phyloP scores from a whole-genome alignment of 2,113 vertebrate genomes.

The Pholis gunnellus region DNA sequence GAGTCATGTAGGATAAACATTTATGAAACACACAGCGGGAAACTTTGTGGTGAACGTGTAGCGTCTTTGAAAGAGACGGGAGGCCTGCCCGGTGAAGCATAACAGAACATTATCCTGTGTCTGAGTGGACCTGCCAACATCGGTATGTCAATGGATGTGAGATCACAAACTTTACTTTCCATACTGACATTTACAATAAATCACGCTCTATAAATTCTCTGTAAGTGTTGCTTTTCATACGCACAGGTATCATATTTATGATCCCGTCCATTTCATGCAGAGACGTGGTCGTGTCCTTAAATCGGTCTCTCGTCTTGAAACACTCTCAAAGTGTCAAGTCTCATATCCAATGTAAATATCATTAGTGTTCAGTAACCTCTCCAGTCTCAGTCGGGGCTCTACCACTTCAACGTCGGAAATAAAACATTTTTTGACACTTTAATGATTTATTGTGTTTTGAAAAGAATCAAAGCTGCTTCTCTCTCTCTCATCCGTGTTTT shows the following conservation, averaged over 20 bases:
- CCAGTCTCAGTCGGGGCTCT: background rate
- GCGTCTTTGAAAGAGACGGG: conserved; percentile 67
- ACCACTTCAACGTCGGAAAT: conserved; percentile 2
- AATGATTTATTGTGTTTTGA: conserved; percentile 5
- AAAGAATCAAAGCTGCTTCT: background rate
- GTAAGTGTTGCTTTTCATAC: conserved; percentile 5
- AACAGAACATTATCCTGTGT: conserved; percentile 64
- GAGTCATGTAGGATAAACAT: conserved; percentile 74
- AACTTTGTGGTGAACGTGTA: conserved; percentile 62
- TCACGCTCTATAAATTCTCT: conserved; percentile 1
- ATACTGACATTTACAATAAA: conserved; percentile 37
- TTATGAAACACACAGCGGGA: conserved; percentile 69
- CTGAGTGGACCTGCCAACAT: conserved; percentile 60
- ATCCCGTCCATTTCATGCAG: background rate
- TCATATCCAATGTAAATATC: conserved; percentile 25
- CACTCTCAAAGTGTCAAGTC: background rate
- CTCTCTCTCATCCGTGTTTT: background rate
- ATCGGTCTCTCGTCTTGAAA: background rate
- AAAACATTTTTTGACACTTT: conserved; percentile 27
- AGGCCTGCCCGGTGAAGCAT: conserved; percentile 61
- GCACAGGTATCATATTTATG: conserved; percentile 13
- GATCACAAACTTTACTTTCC: conserved; percentile 47
- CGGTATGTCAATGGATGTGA: conserved; percentile 42
- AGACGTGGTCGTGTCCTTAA: background rate
- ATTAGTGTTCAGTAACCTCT: conserved; percentile 11